Evolutionary conservation across 1,140 invertebrate genomes (phyloP).

Genomic region (Eulimnadia texana): DNA sequence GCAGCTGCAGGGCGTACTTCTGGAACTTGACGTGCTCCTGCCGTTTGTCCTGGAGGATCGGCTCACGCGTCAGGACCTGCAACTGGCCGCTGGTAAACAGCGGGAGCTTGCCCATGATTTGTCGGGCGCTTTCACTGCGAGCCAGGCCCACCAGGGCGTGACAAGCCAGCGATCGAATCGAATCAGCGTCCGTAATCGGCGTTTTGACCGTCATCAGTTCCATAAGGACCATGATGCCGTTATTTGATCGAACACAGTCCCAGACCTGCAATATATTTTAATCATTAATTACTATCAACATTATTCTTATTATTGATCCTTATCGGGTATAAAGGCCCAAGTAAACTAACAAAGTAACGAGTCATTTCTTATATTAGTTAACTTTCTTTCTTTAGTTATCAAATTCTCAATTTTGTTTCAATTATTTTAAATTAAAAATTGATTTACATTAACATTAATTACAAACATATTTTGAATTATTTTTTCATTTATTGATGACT

Average conservation of each 20-base stretch:
- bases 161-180: conserved; percentile 78
- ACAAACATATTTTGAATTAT: too few relatives aligned
- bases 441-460: too few relatives aligned
- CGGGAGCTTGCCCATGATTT: conserved; percentile 91
- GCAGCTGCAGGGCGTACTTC: conserved; percentile 78
- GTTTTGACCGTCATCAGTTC: conserved; percentile 76
- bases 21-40: conserved; percentile 92
- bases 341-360: too few relatives aligned
- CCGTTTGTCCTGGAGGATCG: conserved; percentile 81
- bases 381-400: too few relatives aligned
- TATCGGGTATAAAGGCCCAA: too few relatives aligned
- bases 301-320: too few relatives aligned
- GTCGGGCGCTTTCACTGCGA: conserved; percentile 68
- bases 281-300: too few relatives aligned
- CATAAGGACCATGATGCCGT: conserved; percentile 31
- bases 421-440: too few relatives aligned
- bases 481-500: too few relatives aligned
- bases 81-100: conserved; percentile 86
- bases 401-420: too few relatives aligned
- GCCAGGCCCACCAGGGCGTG: conserved; percentile 81
- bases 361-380: too few relatives aligned
- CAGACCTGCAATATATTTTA: conserved; percentile 82
- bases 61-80: conserved; percentile 88
- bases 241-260: conserved; percentile 76
- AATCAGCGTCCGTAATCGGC: conserved; percentile 92